Evolutionary conservation across 2,797 vertebrate genomes (phyloP).

Genomic region (Momotus momota): DNA sequence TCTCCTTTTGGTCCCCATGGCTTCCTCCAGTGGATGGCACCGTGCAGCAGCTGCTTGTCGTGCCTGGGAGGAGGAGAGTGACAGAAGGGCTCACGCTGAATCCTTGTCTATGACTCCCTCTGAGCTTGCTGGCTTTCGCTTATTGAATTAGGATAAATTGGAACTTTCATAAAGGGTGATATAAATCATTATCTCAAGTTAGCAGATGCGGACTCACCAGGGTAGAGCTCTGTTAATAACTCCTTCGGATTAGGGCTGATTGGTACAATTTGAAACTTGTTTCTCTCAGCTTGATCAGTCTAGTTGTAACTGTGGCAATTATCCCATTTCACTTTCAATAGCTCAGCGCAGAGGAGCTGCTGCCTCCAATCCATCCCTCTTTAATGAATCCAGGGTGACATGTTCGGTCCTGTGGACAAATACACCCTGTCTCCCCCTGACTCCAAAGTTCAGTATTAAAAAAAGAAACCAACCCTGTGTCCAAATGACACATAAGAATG

Average conservation of each 20-base stretch:
- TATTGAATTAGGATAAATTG: conserved; percentile 87
- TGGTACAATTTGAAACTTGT: conserved; percentile 87
- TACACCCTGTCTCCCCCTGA: not conserved
- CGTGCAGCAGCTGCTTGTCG: not conserved
- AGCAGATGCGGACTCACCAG: conserved; percentile 83
- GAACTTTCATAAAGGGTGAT: conserved; percentile 83
- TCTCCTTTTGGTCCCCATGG: not conserved
- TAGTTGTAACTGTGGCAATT: conserved; percentile 82
- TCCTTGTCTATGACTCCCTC: conserved; percentile 30
- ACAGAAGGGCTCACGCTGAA: not conserved
- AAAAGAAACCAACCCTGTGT: not conserved
- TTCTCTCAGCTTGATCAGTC: conserved; percentile 86
- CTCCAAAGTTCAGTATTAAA: conserved; percentile 2
- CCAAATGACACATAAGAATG: not conserved
- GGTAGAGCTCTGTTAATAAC: conserved; percentile 84
- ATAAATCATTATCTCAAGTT: conserved; percentile 86
- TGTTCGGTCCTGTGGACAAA: conserved; percentile 47
- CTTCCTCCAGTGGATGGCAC: not conserved
- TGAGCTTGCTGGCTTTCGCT: conserved; percentile 65
- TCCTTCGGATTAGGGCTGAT: conserved; percentile 84
- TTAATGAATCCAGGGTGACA: conserved; percentile 72
- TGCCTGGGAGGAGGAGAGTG: not conserved
- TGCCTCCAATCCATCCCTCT: conserved; percentile 74
- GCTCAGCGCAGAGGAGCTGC: conserved; percentile 73
- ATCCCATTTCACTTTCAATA: conserved; percentile 82